Base-by-base conservation (phyloP, 2,113 vertebrate species). In the Sciurus niger region DNA sequence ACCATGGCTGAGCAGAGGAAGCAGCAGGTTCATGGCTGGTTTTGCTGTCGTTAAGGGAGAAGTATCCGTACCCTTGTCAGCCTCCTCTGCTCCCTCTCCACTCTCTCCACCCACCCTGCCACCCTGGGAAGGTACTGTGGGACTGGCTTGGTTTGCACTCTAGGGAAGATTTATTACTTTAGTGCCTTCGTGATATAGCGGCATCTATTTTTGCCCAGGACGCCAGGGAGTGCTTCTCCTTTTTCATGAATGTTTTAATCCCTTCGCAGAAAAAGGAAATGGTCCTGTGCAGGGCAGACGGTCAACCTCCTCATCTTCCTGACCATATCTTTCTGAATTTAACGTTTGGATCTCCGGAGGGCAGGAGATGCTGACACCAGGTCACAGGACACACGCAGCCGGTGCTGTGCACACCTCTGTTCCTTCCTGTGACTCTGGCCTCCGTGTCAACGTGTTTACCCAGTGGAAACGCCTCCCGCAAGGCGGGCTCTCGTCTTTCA, bases 91-190 rank as follows among this genome's bases (percentile, higher is more conserved):
- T 73, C 28, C 11, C 79, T 53, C 11, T 58, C 16, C 22, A 3
- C 60, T 22, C 22, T 25, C 40, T 80, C 73, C 13, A 43, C 24
- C 20, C 17, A 14, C n/a, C 32, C n/a, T 30, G 34, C 8, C 86
- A 25, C 32, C 34, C 60, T 46, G 11, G 48, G 28, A 79, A 8
- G 13, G 6, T 10, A 55, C 68, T 20, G 12, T 12, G 68, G 25
- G 92, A 87, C 4, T 70, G 40, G 53, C 60, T 93, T 58, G 74
- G 68, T 34, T 89, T 85, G 85, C 78, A 78, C 93, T 80, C 68
- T 87, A 79, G 76, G 83, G 68, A 94, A 94, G 93, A 95, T 78
- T 85, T 89, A 96, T 95, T 73, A 14, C 90, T 90, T 94, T 76
- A 76, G 86, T 78, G 88, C 70, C 73, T 34, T 60, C 68, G 89